These are phyloP conservation scores for Halichoeres trimaculatus DNA, from an alignment of 2,113 vertebrate genomes.

Conservation along the genomic window DNA sequence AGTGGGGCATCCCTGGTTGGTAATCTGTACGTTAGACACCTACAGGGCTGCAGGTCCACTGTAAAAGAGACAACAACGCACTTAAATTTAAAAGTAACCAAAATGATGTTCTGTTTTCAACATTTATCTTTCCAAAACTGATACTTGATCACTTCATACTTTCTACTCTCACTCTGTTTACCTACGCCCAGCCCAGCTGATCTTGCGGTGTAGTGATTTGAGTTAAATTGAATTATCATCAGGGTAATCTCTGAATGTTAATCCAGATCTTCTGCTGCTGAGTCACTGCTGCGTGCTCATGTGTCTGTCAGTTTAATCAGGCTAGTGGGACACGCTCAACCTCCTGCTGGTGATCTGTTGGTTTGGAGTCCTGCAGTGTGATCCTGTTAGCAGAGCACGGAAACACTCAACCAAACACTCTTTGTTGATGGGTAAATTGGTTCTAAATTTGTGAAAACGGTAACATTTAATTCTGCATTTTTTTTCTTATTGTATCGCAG, in stretches of 20 bases:
- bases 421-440: neutral
- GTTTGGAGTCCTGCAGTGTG: neutral
- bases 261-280: constrained; percentile 15
- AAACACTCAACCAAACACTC: neutral
- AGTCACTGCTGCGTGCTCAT: constrained; percentile 7
- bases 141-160: neutral
- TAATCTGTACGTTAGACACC: neutral
- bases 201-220: neutral
- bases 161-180: neutral
- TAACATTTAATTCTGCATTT: no score
- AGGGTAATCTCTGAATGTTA: constrained; percentile 10
- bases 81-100: neutral
- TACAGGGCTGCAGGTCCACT: neutral
- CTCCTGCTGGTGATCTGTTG: neutral
- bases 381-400: neutral
- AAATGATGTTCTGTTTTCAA: neutral
- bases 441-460: no score
- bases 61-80: no score
- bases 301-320: neutral
- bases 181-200: neutral
- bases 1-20: neutral
- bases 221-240: neutral
- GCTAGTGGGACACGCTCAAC: neutral
- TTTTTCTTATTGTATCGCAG: no score
- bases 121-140: neutral